These are phyloP conservation scores for Pao palembangensis DNA, from an alignment of 2,113 vertebrate genomes.

Conservation along the genomic window DNA sequence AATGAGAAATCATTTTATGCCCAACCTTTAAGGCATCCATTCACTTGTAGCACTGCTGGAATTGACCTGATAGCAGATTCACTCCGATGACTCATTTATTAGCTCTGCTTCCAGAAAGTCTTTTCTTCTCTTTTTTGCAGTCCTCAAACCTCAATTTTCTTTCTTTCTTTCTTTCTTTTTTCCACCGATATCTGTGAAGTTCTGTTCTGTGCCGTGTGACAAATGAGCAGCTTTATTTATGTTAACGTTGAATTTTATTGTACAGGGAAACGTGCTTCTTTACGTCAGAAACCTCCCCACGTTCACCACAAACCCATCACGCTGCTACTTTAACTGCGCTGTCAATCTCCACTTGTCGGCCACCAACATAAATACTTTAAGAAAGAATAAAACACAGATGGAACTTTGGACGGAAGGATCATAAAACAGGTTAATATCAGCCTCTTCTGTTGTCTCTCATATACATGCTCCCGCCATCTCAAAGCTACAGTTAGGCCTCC, in stretches of 20 bases:
- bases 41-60: conserved; percentile 56
- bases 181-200: not conserved
- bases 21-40: conserved; percentile 66
- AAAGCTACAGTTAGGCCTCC: too few relatives aligned
- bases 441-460: too few relatives aligned
- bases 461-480: too few relatives aligned
- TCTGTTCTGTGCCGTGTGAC: not conserved
- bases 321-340: too few relatives aligned
- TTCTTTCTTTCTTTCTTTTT: conserved; percentile 2
- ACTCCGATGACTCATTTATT: conserved; percentile 62
- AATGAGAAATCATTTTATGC: conserved; percentile 67
- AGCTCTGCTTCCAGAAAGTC: conserved; percentile 47
- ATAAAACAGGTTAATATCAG: too few relatives aligned
- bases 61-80: conserved; percentile 59
- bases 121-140: conserved; percentile 15
- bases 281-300: not conserved
- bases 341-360: too few relatives aligned
- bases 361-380: too few relatives aligned
- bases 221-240: not conserved
- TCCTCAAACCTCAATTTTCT: not conserved
- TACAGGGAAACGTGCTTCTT: too few relatives aligned
- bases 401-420: too few relatives aligned
- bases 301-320: not conserved
- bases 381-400: too few relatives aligned
- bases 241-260: not conserved